Evolutionary conservation across 2,113 vertebrate species (phyloP).

Genomic region (Pionites leucogaster): DNA sequence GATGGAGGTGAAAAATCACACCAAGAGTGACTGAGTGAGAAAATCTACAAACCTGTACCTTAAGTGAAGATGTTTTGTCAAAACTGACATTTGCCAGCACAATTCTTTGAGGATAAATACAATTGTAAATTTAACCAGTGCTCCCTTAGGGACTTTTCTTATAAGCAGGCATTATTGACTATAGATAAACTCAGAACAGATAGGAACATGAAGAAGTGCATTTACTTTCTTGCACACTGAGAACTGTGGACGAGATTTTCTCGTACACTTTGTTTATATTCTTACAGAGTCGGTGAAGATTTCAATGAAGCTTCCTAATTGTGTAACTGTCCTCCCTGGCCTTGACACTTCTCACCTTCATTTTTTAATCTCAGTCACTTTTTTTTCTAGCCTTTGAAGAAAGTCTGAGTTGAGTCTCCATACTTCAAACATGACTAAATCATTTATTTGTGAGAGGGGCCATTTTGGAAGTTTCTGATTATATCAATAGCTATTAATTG

Average conservation of each 20-base stretch:
- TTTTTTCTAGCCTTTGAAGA: background rate
- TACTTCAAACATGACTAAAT: background rate
- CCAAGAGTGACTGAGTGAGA: background rate
- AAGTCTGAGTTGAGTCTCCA: background rate
- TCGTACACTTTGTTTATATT: background rate
- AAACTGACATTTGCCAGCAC: background rate
- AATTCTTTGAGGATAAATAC: background rate
- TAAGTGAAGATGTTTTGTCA: constrained; percentile 36
- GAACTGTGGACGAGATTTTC: background rate
- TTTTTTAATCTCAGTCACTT: background rate
- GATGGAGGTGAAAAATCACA: constrained; percentile 39
- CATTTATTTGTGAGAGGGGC: background rate
- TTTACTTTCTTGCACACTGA: background rate
- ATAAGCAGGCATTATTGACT: background rate
- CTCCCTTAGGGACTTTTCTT: background rate
- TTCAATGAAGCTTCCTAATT: background rate
- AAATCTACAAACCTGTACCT: constrained; percentile 1
- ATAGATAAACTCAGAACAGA: background rate
- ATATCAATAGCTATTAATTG: background rate
- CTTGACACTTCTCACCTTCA: background rate
- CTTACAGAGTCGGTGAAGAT: background rate
- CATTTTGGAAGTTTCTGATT: background rate
- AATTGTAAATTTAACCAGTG: background rate
- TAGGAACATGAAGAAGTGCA: background rate
- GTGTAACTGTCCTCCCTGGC: background rate